Base-by-base conservation (phyloP, 2,113 vertebrate genomes). In the Dasyurus viverrinus region DNA sequence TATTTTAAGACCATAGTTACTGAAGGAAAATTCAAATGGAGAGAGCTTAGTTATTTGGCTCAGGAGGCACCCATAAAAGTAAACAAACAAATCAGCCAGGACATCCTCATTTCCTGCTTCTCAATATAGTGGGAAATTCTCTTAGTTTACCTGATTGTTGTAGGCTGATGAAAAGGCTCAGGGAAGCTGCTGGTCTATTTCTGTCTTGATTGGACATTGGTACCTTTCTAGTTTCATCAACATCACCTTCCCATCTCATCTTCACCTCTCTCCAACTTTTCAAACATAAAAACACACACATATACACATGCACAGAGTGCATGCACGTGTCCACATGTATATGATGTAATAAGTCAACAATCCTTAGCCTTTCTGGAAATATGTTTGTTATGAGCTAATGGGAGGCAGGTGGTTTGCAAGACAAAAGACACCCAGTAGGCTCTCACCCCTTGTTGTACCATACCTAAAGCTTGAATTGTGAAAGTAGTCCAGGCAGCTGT, bases 401-500 rank as follows among this genome's bases (percentile, higher is more conserved):
- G 47, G 19, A 30, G 27, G 2, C 36, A 76, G 54, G 89, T 92
- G 48, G 24, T 54, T 6, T 2, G 1, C 4, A 42, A 2, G 27
- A 47, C 46, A 16, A 90, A 52, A 90, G 26, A 42, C 22, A 2
- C 54, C 53, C 7, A 7, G 0, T 19, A 26, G 93, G 90, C n/a
- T 26, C 30, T 7, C 93, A 3, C 26, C 42, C 0, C 2, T 93
- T 93, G 54, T 95, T 53, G 0, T 0, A 7, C 92, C 91, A 48
- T 47, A 94, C 92, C 91, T 95, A 90, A 27, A 48, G 14, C 91
- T 97, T 0, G 0, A 8, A 1, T 53, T 2, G 26, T 90, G 89
- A 97, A 76, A 92, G 94, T 0, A 92, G 52, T 27, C 89, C 54
- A 96, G 54, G 96, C 94, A 96, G 96, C 96, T 97, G 93, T n/a